These are phyloP conservation scores for Pyrrhia umbra DNA, from an alignment of 2,888 invertebrate genomes.

Conservation along the genomic window DNA sequence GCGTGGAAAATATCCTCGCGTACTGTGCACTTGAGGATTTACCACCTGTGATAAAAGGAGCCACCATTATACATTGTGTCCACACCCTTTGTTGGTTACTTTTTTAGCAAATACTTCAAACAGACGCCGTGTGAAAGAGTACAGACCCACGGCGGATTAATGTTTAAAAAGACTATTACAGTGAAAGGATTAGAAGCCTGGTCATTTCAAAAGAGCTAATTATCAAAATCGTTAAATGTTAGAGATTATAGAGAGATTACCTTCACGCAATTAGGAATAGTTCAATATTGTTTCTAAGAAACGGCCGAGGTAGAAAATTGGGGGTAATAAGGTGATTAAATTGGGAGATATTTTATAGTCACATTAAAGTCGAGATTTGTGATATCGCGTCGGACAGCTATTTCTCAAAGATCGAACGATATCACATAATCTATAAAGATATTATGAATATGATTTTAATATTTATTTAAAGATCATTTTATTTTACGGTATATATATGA, in stretches of 20 bases:
- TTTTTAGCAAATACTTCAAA: slow-evolving; percentile 69
- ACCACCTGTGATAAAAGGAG: slow-evolving; percentile 85
- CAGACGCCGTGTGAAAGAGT: slow-evolving; percentile 69
- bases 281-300: slow-evolving; percentile 43
- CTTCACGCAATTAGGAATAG: slow-evolving; percentile 50
- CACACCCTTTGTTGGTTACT: slow-evolving; percentile 76
- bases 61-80: slow-evolving; percentile 68
- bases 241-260: slow-evolving; percentile 16
- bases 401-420: slow-evolving; percentile 17
- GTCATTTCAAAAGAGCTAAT: slow-evolving; percentile 28
- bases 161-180: slow-evolving; percentile 71
- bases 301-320: slow-evolving; percentile 28
- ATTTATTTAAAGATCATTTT: slow-evolving; percentile 5
- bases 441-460: not conserved
- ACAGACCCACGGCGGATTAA: slow-evolving; percentile 74
- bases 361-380: slow-evolving; percentile 33
- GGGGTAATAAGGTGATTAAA: slow-evolving; percentile 43
- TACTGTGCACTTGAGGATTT: slow-evolving; percentile 86
- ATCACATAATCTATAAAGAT: not conserved
- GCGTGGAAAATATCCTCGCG: slow-evolving; percentile 78
- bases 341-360: slow-evolving; percentile 37
- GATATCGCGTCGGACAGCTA: slow-evolving; percentile 12
- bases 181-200: slow-evolving; percentile 72
- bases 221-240: slow-evolving; percentile 15
- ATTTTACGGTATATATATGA: not conserved